These are phyloP conservation scores for Limnothrissa miodon DNA, from an alignment of 2,113 vertebrate species.

Conservation along the genomic window DNA sequence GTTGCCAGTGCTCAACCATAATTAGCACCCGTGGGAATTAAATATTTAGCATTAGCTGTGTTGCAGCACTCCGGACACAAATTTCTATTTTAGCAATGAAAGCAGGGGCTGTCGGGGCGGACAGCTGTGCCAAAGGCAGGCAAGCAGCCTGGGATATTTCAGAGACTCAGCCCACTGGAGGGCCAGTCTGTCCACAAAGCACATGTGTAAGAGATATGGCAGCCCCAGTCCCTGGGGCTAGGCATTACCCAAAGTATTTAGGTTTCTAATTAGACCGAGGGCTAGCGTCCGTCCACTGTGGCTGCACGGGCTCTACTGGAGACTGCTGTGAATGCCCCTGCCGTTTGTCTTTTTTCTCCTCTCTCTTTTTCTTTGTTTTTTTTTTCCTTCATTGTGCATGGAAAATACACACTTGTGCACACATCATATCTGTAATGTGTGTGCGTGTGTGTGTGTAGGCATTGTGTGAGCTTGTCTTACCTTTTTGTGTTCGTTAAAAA, in stretches of 20 bases:
- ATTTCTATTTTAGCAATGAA: constrained; percentile 99
- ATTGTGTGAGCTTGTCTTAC: neutral
- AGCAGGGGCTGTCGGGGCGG: constrained; percentile 84
- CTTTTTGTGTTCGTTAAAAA: constrained; percentile 50
- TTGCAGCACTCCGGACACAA: constrained; percentile 99
- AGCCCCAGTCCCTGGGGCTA: constrained; percentile 87
- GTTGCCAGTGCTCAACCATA: constrained; percentile 98
- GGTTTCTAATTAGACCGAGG: constrained; percentile 92
- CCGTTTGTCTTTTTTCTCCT: neutral
- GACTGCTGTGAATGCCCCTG: constrained; percentile 27
- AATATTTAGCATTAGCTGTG: constrained; percentile 99
- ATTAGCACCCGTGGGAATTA: constrained; percentile 99
- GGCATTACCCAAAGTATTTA: constrained; percentile 93
- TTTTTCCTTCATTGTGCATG: neutral
- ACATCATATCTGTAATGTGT: neutral
- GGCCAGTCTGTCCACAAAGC: constrained; percentile 86
- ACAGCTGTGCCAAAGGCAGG: constrained; percentile 93
- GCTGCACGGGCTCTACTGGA: constrained; percentile 62
- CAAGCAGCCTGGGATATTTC: constrained; percentile 88
- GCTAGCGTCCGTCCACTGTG: constrained; percentile 67
- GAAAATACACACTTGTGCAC: neutral
- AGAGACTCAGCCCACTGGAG: constrained; percentile 90
- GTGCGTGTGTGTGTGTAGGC: neutral
- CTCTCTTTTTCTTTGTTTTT: neutral
- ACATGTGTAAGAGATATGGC: constrained; percentile 90